Evolutionary conservation across 2,113 vertebrate genomes (phyloP).

Genomic region (Lasiurus cinereus): DNA sequence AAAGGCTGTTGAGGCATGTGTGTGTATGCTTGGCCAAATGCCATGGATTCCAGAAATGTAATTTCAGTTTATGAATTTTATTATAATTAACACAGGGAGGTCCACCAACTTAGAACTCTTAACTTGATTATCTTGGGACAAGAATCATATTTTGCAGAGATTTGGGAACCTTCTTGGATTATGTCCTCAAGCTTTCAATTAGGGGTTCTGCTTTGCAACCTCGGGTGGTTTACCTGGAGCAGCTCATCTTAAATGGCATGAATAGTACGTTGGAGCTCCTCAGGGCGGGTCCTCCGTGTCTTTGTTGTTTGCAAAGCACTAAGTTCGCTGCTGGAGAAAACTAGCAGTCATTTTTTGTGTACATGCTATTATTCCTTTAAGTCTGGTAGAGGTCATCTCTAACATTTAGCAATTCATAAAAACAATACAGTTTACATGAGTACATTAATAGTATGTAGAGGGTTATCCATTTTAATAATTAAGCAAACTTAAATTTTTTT

Average conservation of each 20-base stretch:
- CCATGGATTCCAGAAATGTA: slow-evolving; percentile 87
- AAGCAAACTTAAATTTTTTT: background rate
- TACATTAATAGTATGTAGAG: background rate
- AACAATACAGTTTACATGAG: background rate
- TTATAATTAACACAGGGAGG: slow-evolving; percentile 88
- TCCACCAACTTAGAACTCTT: slow-evolving; percentile 84
- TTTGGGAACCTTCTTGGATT: slow-evolving; percentile 76
- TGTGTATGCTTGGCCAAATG: slow-evolving; percentile 81
- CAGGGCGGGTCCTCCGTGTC: background rate
- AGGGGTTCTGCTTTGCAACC: slow-evolving; percentile 66
- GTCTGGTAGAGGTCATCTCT: slow-evolving; percentile 64
- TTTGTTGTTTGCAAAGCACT: background rate
- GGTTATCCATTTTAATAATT: slow-evolving; percentile 5
- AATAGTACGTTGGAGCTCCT: slow-evolving; percentile 59
- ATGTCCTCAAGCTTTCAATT: slow-evolving; percentile 66
- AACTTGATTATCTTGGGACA: slow-evolving; percentile 86
- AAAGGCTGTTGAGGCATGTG: slow-evolving; percentile 83
- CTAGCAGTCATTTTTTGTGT: slow-evolving; percentile 67
- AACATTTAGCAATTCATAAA: slow-evolving; percentile 30
- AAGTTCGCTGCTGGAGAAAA: slow-evolving; percentile 37
- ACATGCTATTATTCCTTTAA: slow-evolving; percentile 68
- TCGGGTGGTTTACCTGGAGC: slow-evolving; percentile 79
- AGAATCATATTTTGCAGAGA: slow-evolving; percentile 84
- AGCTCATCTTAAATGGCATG: slow-evolving; percentile 77
- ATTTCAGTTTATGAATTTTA: slow-evolving; percentile 88